A percentile compares a stretch with the other conserved stretches of the same genome.
Evolutionary conservation across 2,888 invertebrate species (phyloP).

Genomic region (Leucophenga montana): DNA sequence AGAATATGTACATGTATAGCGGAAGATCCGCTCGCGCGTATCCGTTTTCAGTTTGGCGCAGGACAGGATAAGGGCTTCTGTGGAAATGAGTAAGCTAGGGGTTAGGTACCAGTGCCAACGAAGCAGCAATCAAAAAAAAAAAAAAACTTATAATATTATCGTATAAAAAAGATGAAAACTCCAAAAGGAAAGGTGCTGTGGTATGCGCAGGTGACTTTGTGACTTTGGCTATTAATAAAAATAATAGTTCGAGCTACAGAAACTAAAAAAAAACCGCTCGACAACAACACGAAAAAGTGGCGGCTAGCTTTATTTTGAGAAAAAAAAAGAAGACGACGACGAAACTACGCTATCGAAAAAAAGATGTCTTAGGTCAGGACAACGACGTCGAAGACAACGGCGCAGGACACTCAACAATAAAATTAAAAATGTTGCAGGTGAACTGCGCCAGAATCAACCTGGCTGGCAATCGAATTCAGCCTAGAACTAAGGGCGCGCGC

Average conservation of each 20-base stretch:
- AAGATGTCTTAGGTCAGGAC: conserved; percentile 70
- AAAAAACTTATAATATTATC: not conserved
- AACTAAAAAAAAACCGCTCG: conserved; percentile 44
- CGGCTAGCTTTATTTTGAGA: not conserved
- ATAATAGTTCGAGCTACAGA: conserved; percentile 64
- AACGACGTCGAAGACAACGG: not conserved
- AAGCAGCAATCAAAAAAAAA: too few species aligned
- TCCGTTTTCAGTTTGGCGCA: conserved; percentile 64
- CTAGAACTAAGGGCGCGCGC: conserved; percentile 30
- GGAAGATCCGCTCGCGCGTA: conserved; percentile 40
- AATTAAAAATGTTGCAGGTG: conserved; percentile 53
- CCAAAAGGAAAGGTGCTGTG: conserved; percentile 27
- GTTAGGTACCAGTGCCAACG: not conserved
- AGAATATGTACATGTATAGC: not conserved
- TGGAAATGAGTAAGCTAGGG: not conserved
- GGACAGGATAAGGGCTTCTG: conserved; percentile 46
- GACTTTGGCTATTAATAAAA: conserved; percentile 70
- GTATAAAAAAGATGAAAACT: not conserved
- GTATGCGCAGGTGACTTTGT: conserved; percentile 65
- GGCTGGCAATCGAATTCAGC: not conserved
- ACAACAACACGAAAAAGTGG: conserved; percentile 29
- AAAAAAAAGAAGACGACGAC: conserved; percentile 34
- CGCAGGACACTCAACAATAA: conserved; percentile 10
- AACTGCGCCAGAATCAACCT: conserved; percentile 29
- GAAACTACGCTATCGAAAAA: conserved; percentile 61